These are phyloP conservation scores for Phanerotoma sp. DNA, from an alignment of 2,888 invertebrate genomes.

Conservation along the genomic window DNA sequence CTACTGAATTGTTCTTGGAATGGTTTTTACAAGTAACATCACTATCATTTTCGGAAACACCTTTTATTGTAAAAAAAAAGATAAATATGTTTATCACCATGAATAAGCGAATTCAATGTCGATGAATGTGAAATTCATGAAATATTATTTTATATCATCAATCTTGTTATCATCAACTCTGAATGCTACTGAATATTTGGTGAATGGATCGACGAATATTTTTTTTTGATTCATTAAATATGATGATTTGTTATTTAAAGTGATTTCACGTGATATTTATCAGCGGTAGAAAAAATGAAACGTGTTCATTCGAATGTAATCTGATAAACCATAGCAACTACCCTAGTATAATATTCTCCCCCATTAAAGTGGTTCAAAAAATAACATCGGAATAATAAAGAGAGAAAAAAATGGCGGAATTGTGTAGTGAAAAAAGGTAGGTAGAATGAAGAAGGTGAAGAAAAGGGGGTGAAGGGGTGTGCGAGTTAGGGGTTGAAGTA, in stretches of 20 bases:
- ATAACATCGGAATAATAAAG: background rate
- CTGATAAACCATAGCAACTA: background rate
- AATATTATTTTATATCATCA: too few relatives aligned
- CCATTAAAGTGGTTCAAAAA: conserved; percentile 2
- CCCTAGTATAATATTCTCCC: background rate
- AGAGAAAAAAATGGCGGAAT: background rate
- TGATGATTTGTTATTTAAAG: background rate
- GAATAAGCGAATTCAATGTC: too few relatives aligned
- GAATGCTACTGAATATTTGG: background rate
- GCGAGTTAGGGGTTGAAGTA: conserved; percentile 7
- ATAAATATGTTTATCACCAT: too few relatives aligned
- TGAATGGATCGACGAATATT: background rate
- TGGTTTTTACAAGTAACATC: too few relatives aligned
- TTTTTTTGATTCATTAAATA: background rate
- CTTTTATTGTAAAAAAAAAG: too few relatives aligned
- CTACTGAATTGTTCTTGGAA: too few relatives aligned
- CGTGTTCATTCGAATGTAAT: background rate
- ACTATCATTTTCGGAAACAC: too few relatives aligned
- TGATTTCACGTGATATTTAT: background rate
- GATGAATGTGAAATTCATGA: too few relatives aligned
- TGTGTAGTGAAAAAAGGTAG: background rate
- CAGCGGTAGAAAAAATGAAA: background rate
- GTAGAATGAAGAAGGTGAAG: background rate
- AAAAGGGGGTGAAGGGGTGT: background rate
- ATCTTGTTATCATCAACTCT: background rate